Percentiles rank a stretch among this genome's conserved stretches.
These are phyloP conservation scores for Papilio aristodemus DNA, from an alignment of 1,140 invertebrate genomes.

Conservation along the genomic window DNA sequence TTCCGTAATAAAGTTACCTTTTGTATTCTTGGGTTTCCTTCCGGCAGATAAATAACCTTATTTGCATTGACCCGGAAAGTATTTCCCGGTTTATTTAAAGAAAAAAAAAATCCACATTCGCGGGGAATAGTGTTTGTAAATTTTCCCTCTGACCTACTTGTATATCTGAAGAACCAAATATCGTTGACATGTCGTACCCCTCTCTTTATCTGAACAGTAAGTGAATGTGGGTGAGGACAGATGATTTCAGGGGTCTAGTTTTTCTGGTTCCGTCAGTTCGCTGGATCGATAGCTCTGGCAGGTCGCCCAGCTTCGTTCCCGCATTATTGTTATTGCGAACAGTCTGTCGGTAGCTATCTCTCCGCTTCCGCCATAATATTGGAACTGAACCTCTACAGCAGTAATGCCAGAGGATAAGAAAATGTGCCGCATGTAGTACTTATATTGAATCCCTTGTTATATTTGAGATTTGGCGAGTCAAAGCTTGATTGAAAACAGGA, in stretches of 20 bases:
- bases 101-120: slow-evolving; percentile 70
- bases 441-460: background rate
- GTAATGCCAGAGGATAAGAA: slow-evolving; percentile 65
- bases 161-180: slow-evolving; percentile 55
- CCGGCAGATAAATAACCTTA: slow-evolving; percentile 58
- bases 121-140: slow-evolving; percentile 74
- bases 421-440: slow-evolving; percentile 21
- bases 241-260: slow-evolving; percentile 61
- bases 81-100: slow-evolving; percentile 65
- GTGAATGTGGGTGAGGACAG: slow-evolving; percentile 46
- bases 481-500: background rate
- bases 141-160: slow-evolving; percentile 79
- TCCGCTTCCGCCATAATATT: slow-evolving; percentile 61
- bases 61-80: slow-evolving; percentile 72
- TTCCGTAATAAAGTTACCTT: slow-evolving; percentile 29
- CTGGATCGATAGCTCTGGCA: slow-evolving; percentile 75
- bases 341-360: slow-evolving; percentile 64
- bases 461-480: background rate
- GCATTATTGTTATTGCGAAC: slow-evolving; percentile 78
- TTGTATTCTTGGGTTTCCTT: slow-evolving; percentile 42
- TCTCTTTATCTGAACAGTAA: slow-evolving; percentile 42
- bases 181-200: slow-evolving; percentile 51
- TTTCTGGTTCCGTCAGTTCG: slow-evolving; percentile 55
- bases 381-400: slow-evolving; percentile 61
- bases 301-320: slow-evolving; percentile 72